Evolutionary conservation across 2,113 vertebrate species (phyloP).

Genomic region (Martes martes): DNA sequence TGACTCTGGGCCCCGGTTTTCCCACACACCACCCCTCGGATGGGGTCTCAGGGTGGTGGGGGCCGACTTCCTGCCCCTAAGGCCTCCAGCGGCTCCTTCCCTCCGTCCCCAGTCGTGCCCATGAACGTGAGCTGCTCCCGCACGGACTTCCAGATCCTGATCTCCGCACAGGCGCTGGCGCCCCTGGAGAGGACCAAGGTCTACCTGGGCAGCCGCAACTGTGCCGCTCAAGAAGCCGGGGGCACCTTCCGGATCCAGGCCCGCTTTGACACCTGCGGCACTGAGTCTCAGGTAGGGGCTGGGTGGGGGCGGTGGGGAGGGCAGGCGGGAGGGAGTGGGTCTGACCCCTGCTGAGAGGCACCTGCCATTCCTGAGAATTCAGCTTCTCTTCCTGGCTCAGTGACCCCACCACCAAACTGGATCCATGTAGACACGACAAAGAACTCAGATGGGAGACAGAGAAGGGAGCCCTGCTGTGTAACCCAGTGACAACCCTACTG

Average conservation of each 20-base stretch:
- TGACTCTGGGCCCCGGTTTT: background rate
- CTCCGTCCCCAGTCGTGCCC: conserved; percentile 88
- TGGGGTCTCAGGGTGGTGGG: background rate
- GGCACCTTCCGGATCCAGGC: conserved; percentile 92
- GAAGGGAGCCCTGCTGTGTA: background rate
- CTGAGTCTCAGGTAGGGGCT: conserved; percentile 89
- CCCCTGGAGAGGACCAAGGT: conserved; percentile 90
- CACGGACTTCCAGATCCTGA: conserved; percentile 95
- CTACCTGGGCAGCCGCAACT: conserved; percentile 92
- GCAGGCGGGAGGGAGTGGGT: rapidly evolving
- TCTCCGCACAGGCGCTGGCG: conserved; percentile 87
- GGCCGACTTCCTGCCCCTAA: background rate
- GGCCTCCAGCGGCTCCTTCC: background rate
- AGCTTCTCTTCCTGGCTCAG: background rate
- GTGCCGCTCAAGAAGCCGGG: conserved; percentile 88
- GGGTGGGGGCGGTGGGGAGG: background rate
- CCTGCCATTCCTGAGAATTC: background rate
- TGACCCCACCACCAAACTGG: background rate
- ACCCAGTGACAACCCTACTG: background rate
- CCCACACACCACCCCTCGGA: background rate
- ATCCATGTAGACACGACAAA: background rate
- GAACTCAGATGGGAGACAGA: background rate
- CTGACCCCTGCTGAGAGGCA: background rate
- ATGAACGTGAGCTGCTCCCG: conserved; percentile 96
- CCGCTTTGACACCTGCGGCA: conserved; percentile 93